These are phyloP conservation scores for Cephus runcator DNA, from an alignment of 2,888 invertebrate species.

Conservation along the genomic window DNA sequence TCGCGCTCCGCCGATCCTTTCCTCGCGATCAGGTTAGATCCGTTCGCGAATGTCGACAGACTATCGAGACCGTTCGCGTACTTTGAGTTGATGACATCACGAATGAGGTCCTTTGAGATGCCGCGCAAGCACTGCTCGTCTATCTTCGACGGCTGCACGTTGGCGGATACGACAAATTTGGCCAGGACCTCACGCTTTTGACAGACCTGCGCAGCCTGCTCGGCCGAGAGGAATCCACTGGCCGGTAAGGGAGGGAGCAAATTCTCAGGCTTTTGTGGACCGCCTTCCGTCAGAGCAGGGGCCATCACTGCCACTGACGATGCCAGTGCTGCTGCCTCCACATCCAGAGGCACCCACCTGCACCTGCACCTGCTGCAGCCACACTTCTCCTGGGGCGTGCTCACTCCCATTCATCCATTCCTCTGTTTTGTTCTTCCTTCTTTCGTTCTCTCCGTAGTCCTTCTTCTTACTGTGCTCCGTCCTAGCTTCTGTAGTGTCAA, in stretches of 20 bases:
- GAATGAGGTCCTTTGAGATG: slow-evolving; percentile 61
- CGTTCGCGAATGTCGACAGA: slow-evolving; percentile 52
- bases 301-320: slow-evolving; percentile 84
- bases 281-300: slow-evolving; percentile 89
- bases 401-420: slow-evolving; percentile 65
- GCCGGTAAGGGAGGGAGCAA: slow-evolving; percentile 59
- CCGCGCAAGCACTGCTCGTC: slow-evolving; percentile 62
- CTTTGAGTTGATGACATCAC: slow-evolving; percentile 64
- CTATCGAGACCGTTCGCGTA: slow-evolving; percentile 60
- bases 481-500: not conserved
- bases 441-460: slow-evolving; percentile 8
- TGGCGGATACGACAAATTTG: slow-evolving; percentile 62
- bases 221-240: slow-evolving; percentile 61
- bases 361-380: slow-evolving; percentile 52
- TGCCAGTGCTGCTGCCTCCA: slow-evolving; percentile 63
- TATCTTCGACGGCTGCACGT: slow-evolving; percentile 62
- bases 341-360: slow-evolving; percentile 64
- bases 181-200: slow-evolving; percentile 62
- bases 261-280: slow-evolving; percentile 65
- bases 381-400: slow-evolving; percentile 53
- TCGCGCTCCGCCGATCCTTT: slow-evolving; percentile 36
- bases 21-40: slow-evolving; percentile 49
- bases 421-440: slow-evolving; percentile 22
- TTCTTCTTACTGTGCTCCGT: slow-evolving; percentile 1
- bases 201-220: slow-evolving; percentile 61